Evolutionary conservation across 1,140 invertebrate genomes (phyloP), one percentile per base, ranked within the genome.

Genomic region (Sinella curviseta): DNA sequence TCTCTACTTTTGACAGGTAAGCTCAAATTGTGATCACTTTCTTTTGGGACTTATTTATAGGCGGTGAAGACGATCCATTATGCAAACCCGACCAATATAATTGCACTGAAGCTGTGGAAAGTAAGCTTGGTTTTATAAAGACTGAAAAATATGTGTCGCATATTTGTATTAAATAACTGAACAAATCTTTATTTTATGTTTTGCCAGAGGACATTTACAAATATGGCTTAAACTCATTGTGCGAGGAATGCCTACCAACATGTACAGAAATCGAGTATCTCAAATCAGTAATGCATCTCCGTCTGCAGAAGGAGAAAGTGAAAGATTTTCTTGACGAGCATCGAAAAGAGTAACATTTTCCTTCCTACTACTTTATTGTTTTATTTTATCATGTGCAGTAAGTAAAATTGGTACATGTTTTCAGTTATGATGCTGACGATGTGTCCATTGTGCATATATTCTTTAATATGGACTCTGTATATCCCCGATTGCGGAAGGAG

Each of bases 381-480:
- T 12, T 48, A 48, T 12, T 48, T 48, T 48, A 12, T 48, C 8
- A 8, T 12, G 8, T 12, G 39, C 8, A 48, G 20, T 12, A 48
- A 8, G 39, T 12, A 60, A 60, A 60, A 26, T 60, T 12, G 8
- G 24, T n/a, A 26, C 24, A 60, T n/a, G 14, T 14, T 60, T 60
- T 16, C 57, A 60, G 57, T 60, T 16, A 12, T 60, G 14, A 8
- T 17, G 14, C 57, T 60, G 8, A 60, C 4, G 78, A 82, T 26
- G 77, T 78, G n/a, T 82, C 81, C 0, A 80, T 82, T 34, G 78
- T 82, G 20, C 81, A 82, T 67, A 39, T 82, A 28, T 82, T 55
- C 55, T 78, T 78, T 8, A 74, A 73, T 4, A 34, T 48, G 28
- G 78, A 77, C 16, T 73, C 74, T 17, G 39, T 73, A 17, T 77